phyloP scores from a whole-genome alignment of 2,888 invertebrate genomes.

The Hirtodrosophila trivittata region DNA sequence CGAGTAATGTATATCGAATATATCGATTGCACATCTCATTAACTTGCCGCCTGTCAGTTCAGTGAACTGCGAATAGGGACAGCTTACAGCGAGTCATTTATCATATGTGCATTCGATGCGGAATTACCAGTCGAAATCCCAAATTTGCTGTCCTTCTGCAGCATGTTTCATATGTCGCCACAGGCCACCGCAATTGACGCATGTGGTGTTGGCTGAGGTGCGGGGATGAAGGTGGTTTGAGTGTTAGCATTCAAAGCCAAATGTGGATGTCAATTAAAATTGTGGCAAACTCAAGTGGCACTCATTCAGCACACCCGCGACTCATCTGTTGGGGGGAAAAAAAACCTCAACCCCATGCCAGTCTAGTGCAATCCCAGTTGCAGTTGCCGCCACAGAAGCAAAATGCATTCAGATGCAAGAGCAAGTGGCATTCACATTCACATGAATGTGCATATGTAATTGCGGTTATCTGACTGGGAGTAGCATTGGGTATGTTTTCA shows the following conservation, averaged over 20 bases:
- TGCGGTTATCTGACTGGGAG: conserved; percentile 60
- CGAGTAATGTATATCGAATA: not conserved
- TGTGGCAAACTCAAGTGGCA: conserved; percentile 70
- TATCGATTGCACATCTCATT: conserved; percentile 56
- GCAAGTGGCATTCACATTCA: conserved; percentile 57
- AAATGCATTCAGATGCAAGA: conserved; percentile 26
- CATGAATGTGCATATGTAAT: conserved; percentile 76
- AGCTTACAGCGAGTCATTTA: conserved; percentile 40
- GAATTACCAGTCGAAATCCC: conserved; percentile 30
- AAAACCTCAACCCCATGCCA: not conserved
- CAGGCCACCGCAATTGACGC: conserved; percentile 23
- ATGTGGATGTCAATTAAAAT: conserved; percentile 69
- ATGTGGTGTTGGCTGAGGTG: not conserved
- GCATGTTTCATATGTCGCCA: conserved; percentile 10
- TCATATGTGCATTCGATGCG: conserved; percentile 47
- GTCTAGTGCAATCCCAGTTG: not conserved
- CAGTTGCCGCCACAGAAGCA: not conserved
- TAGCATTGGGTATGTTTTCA: conserved; percentile 10
- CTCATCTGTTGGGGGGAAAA: conserved; percentile 10
- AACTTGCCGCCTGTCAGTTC: conserved; percentile 17
- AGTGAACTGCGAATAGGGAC: not conserved
- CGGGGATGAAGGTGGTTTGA: too few species aligned
- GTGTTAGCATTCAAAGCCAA: conserved; percentile 39
- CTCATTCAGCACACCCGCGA: conserved; percentile 27
- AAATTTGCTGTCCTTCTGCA: conserved; percentile 8